Base-by-base conservation (phyloP, 2,888 invertebrate genomes). In the Caenorhabditis angaria region DNA sequence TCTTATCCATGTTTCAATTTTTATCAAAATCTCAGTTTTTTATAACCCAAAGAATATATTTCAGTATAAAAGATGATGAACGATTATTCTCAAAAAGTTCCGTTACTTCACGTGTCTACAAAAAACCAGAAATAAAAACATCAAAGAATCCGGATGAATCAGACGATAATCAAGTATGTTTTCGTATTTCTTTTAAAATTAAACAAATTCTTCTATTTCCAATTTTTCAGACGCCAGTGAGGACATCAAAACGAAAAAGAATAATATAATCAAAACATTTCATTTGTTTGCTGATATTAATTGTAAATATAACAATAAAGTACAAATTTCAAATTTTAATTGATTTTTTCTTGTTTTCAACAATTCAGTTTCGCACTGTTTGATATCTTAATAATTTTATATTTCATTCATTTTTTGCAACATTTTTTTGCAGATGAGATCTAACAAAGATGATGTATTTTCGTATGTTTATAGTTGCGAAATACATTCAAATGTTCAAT, bases 401-500 rank as follows among this genome's bases (percentile, higher is more conserved):
- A n/a, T n/a, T n/a, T n/a, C n/a, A n/a, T n/a, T n/a, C n/a, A n/a
- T n/a, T n/a, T n/a, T n/a, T n/a, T n/a, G n/a, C n/a, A 47, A 41
- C n/a, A 22, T n/a, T 12, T 41, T 28, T 51, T 14, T 24, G 4
- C 20, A 60, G 32, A 75, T 75, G 68, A 27, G 62, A 12, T 59
- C 66, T 18, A 57, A 60, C 2, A 60, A 64, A 22, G 55, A 65
- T 12, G 71, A 69, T 10, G 55, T 65, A n/a, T 80, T 77, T 50
- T 62, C 53, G 24, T 82, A 78, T 55, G 78, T 80, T 6, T 75
- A 80, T 63, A 82, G 80, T 53, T 78, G 82, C 25, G 80, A 82
- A 59, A 24, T 82, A 28, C 65, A 67, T 18, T 59, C 77, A 10
- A 71, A 75, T 71, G 70, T 82, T 1, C 74, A 76, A 60, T 41